phyloP scores from a whole-genome alignment of 2,113 vertebrate species.

The Chitala chitala region DNA sequence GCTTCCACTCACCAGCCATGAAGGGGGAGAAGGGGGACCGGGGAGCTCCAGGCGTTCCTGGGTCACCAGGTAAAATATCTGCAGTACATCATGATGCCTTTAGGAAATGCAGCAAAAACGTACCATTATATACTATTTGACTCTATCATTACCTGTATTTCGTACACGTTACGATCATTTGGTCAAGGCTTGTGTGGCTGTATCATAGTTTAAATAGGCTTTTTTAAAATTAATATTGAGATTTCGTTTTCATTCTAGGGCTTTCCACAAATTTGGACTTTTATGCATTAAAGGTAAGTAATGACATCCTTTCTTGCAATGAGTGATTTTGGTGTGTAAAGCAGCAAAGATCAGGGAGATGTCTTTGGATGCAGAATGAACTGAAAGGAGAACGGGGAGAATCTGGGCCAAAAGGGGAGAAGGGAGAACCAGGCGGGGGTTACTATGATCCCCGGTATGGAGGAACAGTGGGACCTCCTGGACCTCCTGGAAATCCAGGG shows the following conservation, averaged over 20 bases:
- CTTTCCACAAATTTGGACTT: conserved; percentile 14
- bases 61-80: conserved; percentile 54
- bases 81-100: no score
- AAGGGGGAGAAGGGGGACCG: conserved; percentile 56
- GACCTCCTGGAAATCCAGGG: conserved; percentile 45
- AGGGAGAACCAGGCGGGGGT: conserved; percentile 46
- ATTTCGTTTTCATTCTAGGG: conserved; percentile 22
- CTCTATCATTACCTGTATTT: no score
- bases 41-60: conserved; percentile 44
- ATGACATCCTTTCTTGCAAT: neutral
- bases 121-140: neutral
- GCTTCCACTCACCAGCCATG: neutral
- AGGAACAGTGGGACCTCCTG: conserved; percentile 51
- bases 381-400: conserved; percentile 43
- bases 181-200: neutral
- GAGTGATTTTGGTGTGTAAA: neutral
- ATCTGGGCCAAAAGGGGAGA: conserved; percentile 62
- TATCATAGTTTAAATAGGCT: neutral
- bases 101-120: neutral
- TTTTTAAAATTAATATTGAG: neutral
- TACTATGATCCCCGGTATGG: conserved; percentile 45
- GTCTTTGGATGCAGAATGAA: conserved; percentile 33
- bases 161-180: neutral
- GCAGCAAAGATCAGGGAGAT: neutral
- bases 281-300: conserved; percentile 25